Conservation (phyloP, 92 coral and sea anemone species). For the Hydrozoanthus gracilis region DNA sequence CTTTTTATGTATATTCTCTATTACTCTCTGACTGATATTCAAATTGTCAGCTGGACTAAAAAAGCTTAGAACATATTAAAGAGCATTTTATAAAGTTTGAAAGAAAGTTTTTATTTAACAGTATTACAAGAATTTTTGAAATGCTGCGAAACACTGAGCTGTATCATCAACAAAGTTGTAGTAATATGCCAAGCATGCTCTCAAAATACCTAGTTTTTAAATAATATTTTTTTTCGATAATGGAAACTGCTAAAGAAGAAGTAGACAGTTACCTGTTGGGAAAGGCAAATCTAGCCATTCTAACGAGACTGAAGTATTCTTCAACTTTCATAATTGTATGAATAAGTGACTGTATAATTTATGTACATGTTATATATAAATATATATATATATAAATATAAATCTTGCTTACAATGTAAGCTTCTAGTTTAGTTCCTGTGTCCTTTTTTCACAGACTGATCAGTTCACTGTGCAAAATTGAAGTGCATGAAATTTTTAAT, state of each 20-base stretch:
- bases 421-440: conserved; percentile 14
- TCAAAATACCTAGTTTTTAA: background rate
- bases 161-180: background rate
- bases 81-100: conserved; percentile 39
- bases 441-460: background rate
- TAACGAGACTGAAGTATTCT: background rate
- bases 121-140: background rate
- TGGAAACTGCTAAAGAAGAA: background rate
- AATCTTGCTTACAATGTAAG: conserved; percentile 43
- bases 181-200: conserved; percentile 13
- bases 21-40: background rate
- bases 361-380: background rate
- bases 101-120: conserved; percentile 39
- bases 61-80: conserved; percentile 31
- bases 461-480: background rate
- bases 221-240: background rate
- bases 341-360: conserved; percentile 8
- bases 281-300: background rate
- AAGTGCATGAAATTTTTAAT: conserved; percentile 29
- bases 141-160: background rate
- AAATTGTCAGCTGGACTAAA: background rate
- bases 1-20: conserved; percentile 4
- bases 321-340: background rate
- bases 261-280: background rate
- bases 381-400: conserved; percentile 12